Evolutionary conservation across 2,888 invertebrate genomes (phyloP).

Genomic region (Eristalis tenax): DNA sequence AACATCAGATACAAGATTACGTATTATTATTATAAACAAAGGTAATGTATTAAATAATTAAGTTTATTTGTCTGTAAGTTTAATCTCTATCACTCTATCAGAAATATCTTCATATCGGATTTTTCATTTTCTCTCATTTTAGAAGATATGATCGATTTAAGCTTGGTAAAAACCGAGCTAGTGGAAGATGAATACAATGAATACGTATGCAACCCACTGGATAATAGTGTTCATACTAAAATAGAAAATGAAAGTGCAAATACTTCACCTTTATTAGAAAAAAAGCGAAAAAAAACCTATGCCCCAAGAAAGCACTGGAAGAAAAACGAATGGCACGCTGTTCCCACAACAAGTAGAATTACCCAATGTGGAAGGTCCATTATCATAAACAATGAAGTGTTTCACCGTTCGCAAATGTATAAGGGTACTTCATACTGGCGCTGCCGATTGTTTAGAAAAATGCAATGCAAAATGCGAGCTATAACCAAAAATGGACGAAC

Average conservation of each 20-base stretch:
- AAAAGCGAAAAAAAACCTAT: slow-evolving; percentile 37
- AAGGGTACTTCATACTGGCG: slow-evolving; percentile 67
- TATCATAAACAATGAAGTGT: slow-evolving; percentile 62
- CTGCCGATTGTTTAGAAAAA: slow-evolving; percentile 60
- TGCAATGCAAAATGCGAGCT: slow-evolving; percentile 67
- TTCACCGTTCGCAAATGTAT: slow-evolving; percentile 66
- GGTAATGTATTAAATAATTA: slow-evolving; percentile 35
- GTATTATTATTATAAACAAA: neutral
- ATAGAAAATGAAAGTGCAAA: slow-evolving; percentile 10
- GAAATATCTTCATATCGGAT: slow-evolving; percentile 22
- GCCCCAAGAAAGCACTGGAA: slow-evolving; percentile 61
- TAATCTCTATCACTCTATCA: neutral
- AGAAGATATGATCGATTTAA: slow-evolving; percentile 59
- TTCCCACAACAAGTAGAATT: slow-evolving; percentile 40
- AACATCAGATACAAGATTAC: neutral
- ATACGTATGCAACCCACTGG: slow-evolving; percentile 61
- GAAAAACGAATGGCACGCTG: slow-evolving; percentile 9
- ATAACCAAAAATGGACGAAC: slow-evolving; percentile 63
- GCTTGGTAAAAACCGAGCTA: slow-evolving; percentile 60
- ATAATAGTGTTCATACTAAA: slow-evolving; percentile 38
- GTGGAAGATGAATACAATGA: slow-evolving; percentile 64
- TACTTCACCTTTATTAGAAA: neutral
- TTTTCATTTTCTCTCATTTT: slow-evolving; percentile 52
- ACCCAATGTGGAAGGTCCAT: slow-evolving; percentile 56
- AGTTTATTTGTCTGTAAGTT: slow-evolving; percentile 2